These are phyloP conservation scores for Caenorhabditis imperialis DNA, from an alignment of 2,888 invertebrate genomes.

Conservation along the genomic window DNA sequence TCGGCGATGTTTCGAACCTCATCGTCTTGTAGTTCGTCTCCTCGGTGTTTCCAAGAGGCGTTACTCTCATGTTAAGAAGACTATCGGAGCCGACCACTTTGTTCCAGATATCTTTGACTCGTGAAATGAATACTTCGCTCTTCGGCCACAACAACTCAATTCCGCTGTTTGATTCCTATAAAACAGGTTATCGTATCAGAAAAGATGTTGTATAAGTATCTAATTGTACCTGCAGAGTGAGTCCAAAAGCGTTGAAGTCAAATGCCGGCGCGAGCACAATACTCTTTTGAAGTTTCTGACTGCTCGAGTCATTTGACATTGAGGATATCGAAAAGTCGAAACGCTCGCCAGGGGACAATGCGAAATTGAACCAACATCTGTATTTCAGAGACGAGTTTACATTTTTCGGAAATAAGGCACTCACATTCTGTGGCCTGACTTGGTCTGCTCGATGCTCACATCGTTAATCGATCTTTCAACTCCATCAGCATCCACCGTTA, in stretches of 20 bases:
- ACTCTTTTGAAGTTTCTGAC: constrained; percentile 71
- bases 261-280: constrained; percentile 76
- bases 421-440: constrained; percentile 54
- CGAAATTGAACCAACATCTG: constrained; percentile 63
- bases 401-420: too few species aligned
- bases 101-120: constrained; percentile 72
- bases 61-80: constrained; percentile 69
- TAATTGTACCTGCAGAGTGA: constrained; percentile 58
- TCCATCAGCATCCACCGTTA: constrained; percentile 68
- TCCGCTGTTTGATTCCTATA: constrained; percentile 68
- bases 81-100: constrained; percentile 73
- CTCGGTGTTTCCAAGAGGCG: constrained; percentile 50
- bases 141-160: constrained; percentile 74
- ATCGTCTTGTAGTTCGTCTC: constrained; percentile 47
- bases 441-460: constrained; percentile 58
- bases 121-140: constrained; percentile 69
- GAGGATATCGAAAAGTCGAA: constrained; percentile 63
- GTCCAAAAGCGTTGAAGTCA: constrained; percentile 74
- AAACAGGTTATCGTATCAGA: background rate
- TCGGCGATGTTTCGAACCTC: constrained; percentile 62
- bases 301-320: constrained; percentile 49
- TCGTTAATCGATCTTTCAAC: constrained; percentile 61
- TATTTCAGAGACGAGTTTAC: too few species aligned
- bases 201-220: background rate
- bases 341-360: constrained; percentile 63